Evolutionary conservation across 2,113 vertebrate genomes (phyloP).

Genomic region (Furnarius figulus): DNA sequence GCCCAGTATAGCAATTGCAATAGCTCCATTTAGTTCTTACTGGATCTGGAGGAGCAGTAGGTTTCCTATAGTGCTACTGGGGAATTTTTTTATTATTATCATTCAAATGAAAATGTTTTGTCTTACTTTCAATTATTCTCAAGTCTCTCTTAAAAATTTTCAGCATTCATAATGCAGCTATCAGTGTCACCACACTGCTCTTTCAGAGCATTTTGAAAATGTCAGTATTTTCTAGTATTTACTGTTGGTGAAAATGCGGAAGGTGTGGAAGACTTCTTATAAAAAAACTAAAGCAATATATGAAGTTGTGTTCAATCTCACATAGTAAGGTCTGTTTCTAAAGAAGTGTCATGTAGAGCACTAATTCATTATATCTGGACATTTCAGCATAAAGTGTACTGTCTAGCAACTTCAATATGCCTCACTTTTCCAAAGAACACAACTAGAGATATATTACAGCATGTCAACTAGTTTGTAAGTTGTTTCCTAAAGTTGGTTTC

Average conservation of each 20-base stretch:
- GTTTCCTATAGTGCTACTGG: background rate
- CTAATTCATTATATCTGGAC: background rate
- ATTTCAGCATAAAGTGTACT: background rate
- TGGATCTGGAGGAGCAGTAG: background rate
- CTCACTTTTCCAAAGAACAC: background rate
- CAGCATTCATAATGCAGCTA: background rate
- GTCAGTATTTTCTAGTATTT: background rate
- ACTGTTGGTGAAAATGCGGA: background rate
- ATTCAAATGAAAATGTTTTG: background rate
- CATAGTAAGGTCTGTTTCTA: background rate
- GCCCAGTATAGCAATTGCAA: background rate
- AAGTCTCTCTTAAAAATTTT: background rate
- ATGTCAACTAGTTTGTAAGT: background rate
- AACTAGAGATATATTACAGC: background rate
- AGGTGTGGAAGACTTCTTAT: background rate
- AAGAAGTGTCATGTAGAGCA: background rate
- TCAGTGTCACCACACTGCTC: background rate
- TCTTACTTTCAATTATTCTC: background rate
- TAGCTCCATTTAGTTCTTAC: background rate
- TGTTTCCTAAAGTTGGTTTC: background rate
- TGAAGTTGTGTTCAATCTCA: background rate
- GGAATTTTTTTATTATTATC: background rate
- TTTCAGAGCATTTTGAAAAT: constrained; percentile 11
- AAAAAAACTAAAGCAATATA: background rate
- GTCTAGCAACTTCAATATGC: background rate